Evolutionary conservation across 1,140 invertebrate genomes (phyloP).

Genomic region (Drosophila navojoa): DNA sequence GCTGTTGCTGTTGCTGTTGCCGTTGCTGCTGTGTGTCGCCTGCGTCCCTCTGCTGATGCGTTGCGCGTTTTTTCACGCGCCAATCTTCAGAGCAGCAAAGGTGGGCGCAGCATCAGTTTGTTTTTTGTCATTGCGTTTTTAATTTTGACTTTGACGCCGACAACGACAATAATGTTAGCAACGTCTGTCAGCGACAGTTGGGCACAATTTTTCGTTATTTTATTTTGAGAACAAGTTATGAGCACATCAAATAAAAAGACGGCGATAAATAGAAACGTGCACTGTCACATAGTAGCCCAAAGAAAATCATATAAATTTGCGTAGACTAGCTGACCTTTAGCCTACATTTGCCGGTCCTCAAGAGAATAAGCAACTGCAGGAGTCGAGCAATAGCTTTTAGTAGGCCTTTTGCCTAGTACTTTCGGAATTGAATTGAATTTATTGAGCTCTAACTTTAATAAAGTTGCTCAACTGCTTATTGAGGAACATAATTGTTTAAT

Average conservation of each 20-base stretch:
- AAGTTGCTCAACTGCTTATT: no score
- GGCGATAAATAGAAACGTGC: not conserved
- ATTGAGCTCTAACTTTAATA: no score
- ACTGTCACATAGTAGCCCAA: not conserved
- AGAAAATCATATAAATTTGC: no score
- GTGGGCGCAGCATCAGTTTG: slow-evolving; percentile 46
- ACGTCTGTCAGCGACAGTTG: slow-evolving; percentile 54
- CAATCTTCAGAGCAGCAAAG: slow-evolving; percentile 23
- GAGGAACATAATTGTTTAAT: no score
- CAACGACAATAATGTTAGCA: slow-evolving; percentile 31
- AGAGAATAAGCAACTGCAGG: no score
- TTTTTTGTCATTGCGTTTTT: slow-evolving; percentile 58
- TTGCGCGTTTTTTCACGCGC: slow-evolving; percentile 57
- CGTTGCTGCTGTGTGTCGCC: slow-evolving; percentile 51
- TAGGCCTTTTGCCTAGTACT: no score
- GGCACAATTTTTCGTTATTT: slow-evolving; percentile 1
- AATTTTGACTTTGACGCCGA: slow-evolving; percentile 47
- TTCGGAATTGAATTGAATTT: no score
- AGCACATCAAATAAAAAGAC: not conserved
- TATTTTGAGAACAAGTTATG: slow-evolving; percentile 22
- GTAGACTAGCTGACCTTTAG: not conserved
- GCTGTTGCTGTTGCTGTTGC: slow-evolving; percentile 46
- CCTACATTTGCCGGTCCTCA: no score
- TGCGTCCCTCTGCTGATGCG: slow-evolving; percentile 56
- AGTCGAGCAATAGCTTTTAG: no score